Evolutionary conservation across 2,888 invertebrate genomes (phyloP).

Genomic region (Pelosia muscerda): DNA sequence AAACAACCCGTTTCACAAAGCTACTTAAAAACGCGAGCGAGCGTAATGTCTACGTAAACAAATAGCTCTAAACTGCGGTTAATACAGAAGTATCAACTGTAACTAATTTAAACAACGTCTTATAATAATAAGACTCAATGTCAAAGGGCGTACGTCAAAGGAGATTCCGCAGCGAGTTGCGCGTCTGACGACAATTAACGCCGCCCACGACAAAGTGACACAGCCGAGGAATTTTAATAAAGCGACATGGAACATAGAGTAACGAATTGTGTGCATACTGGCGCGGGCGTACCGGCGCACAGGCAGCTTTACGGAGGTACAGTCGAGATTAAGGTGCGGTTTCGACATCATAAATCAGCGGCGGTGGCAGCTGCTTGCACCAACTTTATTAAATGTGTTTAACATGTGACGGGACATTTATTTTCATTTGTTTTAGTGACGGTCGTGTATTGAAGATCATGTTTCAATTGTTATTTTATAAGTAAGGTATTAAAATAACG

Average conservation of each 20-base stretch:
- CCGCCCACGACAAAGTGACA: conserved; percentile 46
- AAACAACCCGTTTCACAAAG: not conserved
- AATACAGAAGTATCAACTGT: conserved; percentile 34
- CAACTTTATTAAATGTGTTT: conserved; percentile 29
- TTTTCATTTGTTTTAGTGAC: not conserved
- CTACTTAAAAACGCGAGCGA: not conserved
- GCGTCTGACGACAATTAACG: conserved; percentile 54
- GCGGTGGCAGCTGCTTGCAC: conserved; percentile 34
- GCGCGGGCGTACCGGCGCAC: conserved; percentile 13
- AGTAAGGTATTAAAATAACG: no score
- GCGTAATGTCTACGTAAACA: not conserved
- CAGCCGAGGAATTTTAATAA: conserved; percentile 59
- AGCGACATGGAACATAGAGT: conserved; percentile 41
- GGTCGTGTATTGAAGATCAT: not conserved
- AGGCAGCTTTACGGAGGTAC: conserved; percentile 9
- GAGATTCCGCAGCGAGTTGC: conserved; percentile 49
- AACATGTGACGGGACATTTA: conserved; percentile 18
- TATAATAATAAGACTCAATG: conserved; percentile 39
- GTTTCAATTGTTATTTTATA: not conserved
- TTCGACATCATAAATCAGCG: conserved; percentile 46
- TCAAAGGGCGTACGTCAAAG: conserved; percentile 51
- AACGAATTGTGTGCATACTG: conserved; percentile 37
- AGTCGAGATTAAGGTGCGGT: conserved; percentile 47
- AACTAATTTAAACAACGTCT: conserved; percentile 41
- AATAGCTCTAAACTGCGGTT: conserved; percentile 21